Base-by-base conservation (phyloP, 2,888 invertebrate species). In the Smittia aterrima region DNA sequence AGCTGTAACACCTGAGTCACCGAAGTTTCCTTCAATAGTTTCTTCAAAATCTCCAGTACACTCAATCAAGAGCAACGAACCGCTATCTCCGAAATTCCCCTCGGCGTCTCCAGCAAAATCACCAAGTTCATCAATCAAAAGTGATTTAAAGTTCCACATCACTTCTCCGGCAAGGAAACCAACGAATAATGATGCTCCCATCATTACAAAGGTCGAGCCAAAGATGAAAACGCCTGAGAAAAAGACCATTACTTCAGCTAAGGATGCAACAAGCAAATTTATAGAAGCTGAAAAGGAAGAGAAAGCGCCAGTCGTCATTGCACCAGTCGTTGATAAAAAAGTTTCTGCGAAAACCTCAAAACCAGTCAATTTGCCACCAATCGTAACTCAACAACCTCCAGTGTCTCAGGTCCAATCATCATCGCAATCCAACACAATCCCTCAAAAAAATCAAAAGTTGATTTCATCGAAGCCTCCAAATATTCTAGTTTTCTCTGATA, bases 401-500 rank as follows among this genome's bases (percentile, higher is more conserved):
- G 20, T 9, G 24, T 2, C 20, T 3, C 6, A 3, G 7, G 4
- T 2, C 7, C n/a, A 22, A 22, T 1, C 7, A 4, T 40, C 22
- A n/a, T n/a, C 20, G 11, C 27, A 20, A n/a, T 18, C 53, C 1
- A 22, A 18, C 32, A 13, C 11, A 18, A 9, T n/a, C 4, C 22
- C 66, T 22, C 6, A 6, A 13, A 66, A 66, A n/a, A 54, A 25
- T 3, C 62, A 62, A 18, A 58, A 73, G 24, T 38, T 81, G 18
- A 79, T 77, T 22, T 79, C 80, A 78, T 84, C 86, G 1, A 92
- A 92, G 81, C 92, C 93, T 66, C 90, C 92, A 1, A 93, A 92
- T 83, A 87, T 93, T 78, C 84, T 93, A 75, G 90, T 93, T 77
- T 93, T 90, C 81, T 91, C 92, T 1, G 93, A 93, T 81, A 92